Percentiles rank a stretch among this genome's conserved stretches.
phyloP scores from a whole-genome alignment of 2,113 vertebrate genomes.

The Pica pica region DNA sequence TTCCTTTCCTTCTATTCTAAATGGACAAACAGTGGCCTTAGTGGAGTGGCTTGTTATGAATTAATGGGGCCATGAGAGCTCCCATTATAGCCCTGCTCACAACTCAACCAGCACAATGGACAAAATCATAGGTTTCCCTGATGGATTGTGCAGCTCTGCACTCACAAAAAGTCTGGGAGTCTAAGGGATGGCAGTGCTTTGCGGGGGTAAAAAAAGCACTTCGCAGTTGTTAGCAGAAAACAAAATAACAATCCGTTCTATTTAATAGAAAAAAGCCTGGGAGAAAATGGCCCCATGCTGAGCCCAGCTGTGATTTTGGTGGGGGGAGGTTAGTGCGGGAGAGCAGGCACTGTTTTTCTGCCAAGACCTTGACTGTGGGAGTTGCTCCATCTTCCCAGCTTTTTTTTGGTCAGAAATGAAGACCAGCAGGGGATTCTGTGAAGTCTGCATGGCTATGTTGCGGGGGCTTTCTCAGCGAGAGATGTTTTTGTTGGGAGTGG shows the following conservation, averaged over 20 bases:
- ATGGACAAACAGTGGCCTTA: background rate
- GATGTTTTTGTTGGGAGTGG: background rate
- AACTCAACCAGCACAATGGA: background rate
- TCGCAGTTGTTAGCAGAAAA: background rate
- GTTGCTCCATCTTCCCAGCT: background rate
- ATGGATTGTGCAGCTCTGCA: accelerated
- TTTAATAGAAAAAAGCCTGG: background rate
- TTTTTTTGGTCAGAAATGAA: background rate
- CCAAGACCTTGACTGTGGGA: background rate
- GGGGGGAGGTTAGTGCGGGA: accelerated
- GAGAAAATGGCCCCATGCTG: background rate
- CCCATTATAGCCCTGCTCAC: background rate
- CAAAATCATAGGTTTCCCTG: background rate
- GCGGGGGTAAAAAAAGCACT: background rate
- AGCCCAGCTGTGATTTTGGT: background rate
- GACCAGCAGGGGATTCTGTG: background rate
- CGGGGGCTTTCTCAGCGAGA: background rate
- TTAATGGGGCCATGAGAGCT: background rate
- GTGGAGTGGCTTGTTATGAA: background rate
- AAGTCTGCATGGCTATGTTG: accelerated
- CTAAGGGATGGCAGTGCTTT: background rate
- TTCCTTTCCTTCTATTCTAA: background rate
- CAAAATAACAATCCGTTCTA: background rate
- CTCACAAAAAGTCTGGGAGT: background rate
- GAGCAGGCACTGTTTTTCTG: background rate